These are phyloP conservation scores for Ariolimax columbianus DNA, from an alignment of 2,888 invertebrate species.

Conservation along the genomic window DNA sequence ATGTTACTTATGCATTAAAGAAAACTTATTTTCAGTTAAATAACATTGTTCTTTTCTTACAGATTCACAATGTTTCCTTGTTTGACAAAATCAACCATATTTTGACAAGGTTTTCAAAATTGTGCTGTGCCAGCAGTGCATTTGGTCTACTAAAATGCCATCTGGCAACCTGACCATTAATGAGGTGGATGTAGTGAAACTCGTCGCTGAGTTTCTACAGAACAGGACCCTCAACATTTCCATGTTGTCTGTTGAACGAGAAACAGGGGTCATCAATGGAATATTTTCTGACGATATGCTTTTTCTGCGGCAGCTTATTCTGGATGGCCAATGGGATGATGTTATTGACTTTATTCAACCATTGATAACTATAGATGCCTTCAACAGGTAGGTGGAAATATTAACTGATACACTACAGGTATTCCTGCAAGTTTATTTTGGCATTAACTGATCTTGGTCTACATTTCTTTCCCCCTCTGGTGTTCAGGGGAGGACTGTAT, in stretches of 20 bases:
- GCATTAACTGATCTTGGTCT: no score
- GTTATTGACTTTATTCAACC: constrained; percentile 97
- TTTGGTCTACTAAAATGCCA: constrained; percentile 67
- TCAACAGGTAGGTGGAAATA: constrained; percentile 82
- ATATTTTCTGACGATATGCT: constrained; percentile 94
- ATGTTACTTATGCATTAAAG: neutral
- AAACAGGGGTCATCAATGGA: constrained; percentile 86
- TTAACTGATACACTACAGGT: no score
- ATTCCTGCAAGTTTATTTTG: no score
- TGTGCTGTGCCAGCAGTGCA: no score
- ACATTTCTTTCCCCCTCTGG: no score
- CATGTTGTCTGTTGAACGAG: constrained; percentile 91
- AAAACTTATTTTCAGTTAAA: neutral
- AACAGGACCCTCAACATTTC: constrained; percentile 94
- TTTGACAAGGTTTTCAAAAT: neutral
- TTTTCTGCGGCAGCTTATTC: constrained; percentile 93
- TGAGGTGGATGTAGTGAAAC: constrained; percentile 81
- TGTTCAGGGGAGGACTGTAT: no score
- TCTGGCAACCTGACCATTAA: constrained; percentile 71
- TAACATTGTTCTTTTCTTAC: neutral
- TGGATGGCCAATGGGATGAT: constrained; percentile 99
- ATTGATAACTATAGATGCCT: constrained; percentile 85
- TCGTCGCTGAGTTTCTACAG: constrained; percentile 80
- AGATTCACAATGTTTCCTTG: constrained; percentile 3
- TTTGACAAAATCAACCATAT: neutral